Evolutionary conservation across 2,797 vertebrate species (phyloP).

Genomic region (Pteropus rufus): DNA sequence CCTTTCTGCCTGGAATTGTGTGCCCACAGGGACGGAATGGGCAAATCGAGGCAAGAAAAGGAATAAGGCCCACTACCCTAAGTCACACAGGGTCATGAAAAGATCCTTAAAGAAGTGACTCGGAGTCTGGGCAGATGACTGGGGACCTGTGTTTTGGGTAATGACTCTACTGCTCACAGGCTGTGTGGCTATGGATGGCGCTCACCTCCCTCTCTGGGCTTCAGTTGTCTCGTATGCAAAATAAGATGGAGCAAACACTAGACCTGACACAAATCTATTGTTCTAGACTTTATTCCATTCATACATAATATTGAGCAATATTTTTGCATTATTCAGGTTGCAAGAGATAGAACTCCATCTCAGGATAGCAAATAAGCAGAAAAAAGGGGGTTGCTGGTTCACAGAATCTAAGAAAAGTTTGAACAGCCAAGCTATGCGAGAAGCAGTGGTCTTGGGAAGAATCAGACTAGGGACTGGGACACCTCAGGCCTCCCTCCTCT

Average conservation of each 20-base stretch:
- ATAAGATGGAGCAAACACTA: not conserved
- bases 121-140: not conserved
- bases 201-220: not conserved
- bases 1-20: not conserved
- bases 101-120: not conserved
- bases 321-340: not conserved
- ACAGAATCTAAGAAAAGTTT: not conserved
- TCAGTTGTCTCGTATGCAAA: not conserved
- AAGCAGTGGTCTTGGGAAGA: not conserved
- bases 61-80: not conserved
- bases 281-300: not conserved
- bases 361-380: not conserved
- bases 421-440: not conserved
- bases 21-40: not conserved
- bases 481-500: not conserved
- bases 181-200: not conserved
- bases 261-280: not conserved
- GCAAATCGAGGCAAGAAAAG: slow-evolving; percentile 44
- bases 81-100: not conserved
- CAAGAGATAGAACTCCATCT: not conserved
- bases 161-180: too few relatives aligned
- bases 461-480: not conserved
- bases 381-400: not conserved
- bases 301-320: not conserved
- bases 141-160: not conserved